phyloP scores from a whole-genome alignment of 35 echinoderm and acorn worm genomes.

The Ophiothrix spiculata region DNA sequence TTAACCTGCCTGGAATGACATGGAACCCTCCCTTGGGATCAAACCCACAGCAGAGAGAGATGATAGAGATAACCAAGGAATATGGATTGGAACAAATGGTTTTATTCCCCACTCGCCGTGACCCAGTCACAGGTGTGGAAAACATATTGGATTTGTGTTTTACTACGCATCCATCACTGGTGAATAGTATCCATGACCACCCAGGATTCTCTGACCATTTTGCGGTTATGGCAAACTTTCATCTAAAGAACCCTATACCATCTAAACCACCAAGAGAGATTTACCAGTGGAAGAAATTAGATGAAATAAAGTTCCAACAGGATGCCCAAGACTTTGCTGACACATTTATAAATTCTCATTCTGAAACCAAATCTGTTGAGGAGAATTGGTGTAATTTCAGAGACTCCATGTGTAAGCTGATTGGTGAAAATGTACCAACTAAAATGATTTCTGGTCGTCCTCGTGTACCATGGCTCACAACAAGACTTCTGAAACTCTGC shows the following conservation, averaged over 20 bases:
- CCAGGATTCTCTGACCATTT: not conserved
- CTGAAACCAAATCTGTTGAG: not conserved
- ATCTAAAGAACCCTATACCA: not conserved
- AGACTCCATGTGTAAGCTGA: too few species aligned
- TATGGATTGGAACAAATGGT: slow-evolving; percentile 16
- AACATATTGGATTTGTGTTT: not conserved
- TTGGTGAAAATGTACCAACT: not conserved
- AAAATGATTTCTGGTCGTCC: not conserved
- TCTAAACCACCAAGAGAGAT: not conserved
- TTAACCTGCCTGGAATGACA: not conserved
- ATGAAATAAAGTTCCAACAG: not conserved
- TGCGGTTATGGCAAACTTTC: not conserved
- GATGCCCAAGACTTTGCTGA: not conserved
- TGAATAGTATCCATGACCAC: not conserved
- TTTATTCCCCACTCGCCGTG: not conserved
- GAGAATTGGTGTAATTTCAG: not conserved
- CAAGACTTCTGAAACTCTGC: not conserved
- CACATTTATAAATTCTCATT: not conserved
- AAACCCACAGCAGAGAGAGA: not conserved
- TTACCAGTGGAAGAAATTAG: not conserved
- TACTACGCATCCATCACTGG: not conserved
- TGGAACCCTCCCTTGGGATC: not conserved
- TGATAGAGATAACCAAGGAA: not conserved
- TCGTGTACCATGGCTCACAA: not conserved
- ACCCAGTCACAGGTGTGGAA: not conserved